Base-by-base conservation (phyloP, 2,888 invertebrate species). In the Orthosia cruda region DNA sequence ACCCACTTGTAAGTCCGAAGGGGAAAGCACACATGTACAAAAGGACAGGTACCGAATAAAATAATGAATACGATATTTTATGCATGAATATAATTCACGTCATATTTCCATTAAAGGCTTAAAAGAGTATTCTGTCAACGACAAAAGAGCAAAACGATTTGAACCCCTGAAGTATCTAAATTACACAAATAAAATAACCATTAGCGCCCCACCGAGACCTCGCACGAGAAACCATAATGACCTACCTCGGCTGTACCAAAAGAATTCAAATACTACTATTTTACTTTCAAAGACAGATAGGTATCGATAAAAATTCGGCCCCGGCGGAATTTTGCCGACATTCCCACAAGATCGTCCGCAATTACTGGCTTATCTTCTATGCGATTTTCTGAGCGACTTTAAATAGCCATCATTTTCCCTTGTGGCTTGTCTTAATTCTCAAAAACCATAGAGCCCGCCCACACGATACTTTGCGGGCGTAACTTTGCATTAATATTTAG, bases 371-470 rank as follows among this genome's bases (percentile, higher is more conserved):
- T 95, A 94, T 95, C 94, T 93, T 89, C 89, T 91, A 93, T 94
- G 92, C 92, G 94, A 94, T 94, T 93, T 94, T 93, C 93, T 92
- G 92, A 94, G 92, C 92, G 93, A 93, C 92, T 94, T 94, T 94
- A 94, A 95, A 95, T 94, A 93, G 94, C 93, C 91, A 93, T 93
- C 93, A 93, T 94, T 94, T 94, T 93, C 93, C 91, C 91, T 88
- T 81, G 91, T 89, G 93, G 88, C 87, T 91, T 89, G 89, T 88
- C 89, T 91, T 91, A 92, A 92, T 93, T 91, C 91, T 82, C 89
- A 77, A 86, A 87, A 93, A 91, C 86, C 89, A 88, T 26, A 79
- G 40, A 26, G 80, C 13, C 16, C 15, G 20, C 11, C 61, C 71
- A 76, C 61, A 79, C 72, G 7, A 50, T 18, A 13, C 49, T 5